Conservation (phyloP, 2,113 vertebrate species). For the Anoura caudifer region DNA sequence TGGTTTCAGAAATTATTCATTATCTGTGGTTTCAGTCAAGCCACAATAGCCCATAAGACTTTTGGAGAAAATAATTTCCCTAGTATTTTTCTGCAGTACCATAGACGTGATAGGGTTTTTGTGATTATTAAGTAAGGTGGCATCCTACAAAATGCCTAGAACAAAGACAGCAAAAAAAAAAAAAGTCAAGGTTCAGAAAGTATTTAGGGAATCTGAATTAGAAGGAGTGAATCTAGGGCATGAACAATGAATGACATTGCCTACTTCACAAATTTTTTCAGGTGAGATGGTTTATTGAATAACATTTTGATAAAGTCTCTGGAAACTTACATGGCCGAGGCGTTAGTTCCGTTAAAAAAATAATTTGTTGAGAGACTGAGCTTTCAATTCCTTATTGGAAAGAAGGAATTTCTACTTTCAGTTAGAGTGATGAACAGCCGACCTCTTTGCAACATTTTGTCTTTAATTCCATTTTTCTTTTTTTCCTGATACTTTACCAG, state of each 20-base stretch:
- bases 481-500: not conserved
- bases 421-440: not conserved
- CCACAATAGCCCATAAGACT: not conserved
- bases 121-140: not conserved
- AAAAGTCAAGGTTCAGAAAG: not conserved
- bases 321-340: not conserved
- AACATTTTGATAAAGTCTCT: not conserved
- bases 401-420: not conserved
- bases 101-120: not conserved
- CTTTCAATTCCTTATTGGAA: not conserved
- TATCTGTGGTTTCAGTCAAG: not conserved
- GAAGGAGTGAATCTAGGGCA: not conserved
- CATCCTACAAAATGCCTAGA: not conserved
- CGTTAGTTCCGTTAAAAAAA: not conserved
- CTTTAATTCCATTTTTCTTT: not conserved
- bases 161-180: not conserved
- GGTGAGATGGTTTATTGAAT: not conserved
- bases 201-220: not conserved
- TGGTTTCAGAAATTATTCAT: not conserved
- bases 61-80: not conserved
- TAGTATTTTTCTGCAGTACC: not conserved
- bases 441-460: not conserved
- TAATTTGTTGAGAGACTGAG: not conserved
- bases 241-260: not conserved
- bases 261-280: not conserved